phyloP scores from a whole-genome alignment of 2,888 invertebrate genomes.

The Cantharis lateralis region DNA sequence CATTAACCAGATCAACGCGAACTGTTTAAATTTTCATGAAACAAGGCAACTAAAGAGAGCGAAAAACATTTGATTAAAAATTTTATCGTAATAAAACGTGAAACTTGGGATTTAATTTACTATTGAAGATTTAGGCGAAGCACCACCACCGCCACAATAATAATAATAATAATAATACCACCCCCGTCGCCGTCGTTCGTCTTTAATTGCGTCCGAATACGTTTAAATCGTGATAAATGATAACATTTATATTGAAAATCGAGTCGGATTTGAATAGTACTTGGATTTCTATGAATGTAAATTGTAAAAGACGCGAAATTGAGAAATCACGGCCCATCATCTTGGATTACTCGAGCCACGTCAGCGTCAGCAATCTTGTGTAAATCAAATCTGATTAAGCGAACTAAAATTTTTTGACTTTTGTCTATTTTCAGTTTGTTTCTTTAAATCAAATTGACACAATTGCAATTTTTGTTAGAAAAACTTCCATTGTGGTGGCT shows the following conservation, averaged over 20 bases:
- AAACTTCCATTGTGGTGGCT: constrained; percentile 10
- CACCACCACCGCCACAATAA: too few relatives aligned
- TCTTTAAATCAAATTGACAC: constrained; percentile 8
- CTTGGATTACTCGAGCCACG: background rate
- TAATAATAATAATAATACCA: too few relatives aligned
- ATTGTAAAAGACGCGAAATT: background rate
- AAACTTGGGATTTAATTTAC: background rate
- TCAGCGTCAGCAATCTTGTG: background rate
- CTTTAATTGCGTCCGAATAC: background rate
- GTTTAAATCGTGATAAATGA: background rate
- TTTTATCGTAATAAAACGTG: background rate
- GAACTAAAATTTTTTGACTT: background rate
- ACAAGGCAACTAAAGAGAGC: background rate
- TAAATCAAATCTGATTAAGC: constrained; percentile 6
- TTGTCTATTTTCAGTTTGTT: background rate
- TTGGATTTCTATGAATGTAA: background rate
- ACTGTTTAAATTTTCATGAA: background rate
- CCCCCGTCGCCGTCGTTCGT: background rate
- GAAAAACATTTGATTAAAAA: background rate
- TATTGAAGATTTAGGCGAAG: background rate
- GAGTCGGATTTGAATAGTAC: background rate
- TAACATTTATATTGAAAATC: background rate
- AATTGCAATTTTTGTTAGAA: background rate
- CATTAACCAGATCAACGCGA: background rate
- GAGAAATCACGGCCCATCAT: constrained; percentile 5